Evolutionary conservation across 2,888 invertebrate species (phyloP), one percentile per base, ranked within the genome.

Genomic region (Rutpela maculata): DNA sequence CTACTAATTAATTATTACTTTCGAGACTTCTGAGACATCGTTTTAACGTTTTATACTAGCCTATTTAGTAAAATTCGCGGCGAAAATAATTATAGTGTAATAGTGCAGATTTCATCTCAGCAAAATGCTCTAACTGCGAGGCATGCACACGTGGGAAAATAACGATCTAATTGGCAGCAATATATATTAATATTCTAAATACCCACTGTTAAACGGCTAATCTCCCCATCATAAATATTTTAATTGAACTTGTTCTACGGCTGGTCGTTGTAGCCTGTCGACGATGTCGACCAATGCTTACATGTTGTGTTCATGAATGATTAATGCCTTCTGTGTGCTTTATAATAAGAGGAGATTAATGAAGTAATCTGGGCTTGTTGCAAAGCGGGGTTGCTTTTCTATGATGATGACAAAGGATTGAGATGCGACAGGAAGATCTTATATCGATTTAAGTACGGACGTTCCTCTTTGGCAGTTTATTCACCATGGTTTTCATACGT

Each of bases 311-410:
- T 50, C 50, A 50, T 50, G 50, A 50, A 50, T 50, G 50, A 50
- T 50, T 50, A 50, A 50, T 50, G 50, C 50, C n/a, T 50, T 50
- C n/a, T 50, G 50, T n/a, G n/a, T 15, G 50, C n/a, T n/a, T 50
- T 50, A 50, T 50, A 50, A 50, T 50, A 50, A 50, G 50, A 50
- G 50, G 50, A 50, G 50, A 50, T 50, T 50, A 50, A 50, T n/a
- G n/a, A 50, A n/a, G 50, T 50, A 50, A 15, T 50, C 50, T 50
- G 50, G 50, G 50, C 50, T 50, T 50, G 50, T 50, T 43, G n/a
- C 50, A n/a, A 50, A 5, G n/a, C 50, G 50, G 15, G 50, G n/a
- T 50, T 15, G 50, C 50, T 50, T 15, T n/a, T 50, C 50, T n/a
- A 50, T n/a, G 50, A 50, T 12, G 15, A 50, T n/a, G n/a, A 50